A percentile compares a stretch with the other conserved stretches of the same genome.
These are phyloP conservation scores for Colletes gigas DNA, from an alignment of 1,140 invertebrate genomes.

Conservation along the genomic window DNA sequence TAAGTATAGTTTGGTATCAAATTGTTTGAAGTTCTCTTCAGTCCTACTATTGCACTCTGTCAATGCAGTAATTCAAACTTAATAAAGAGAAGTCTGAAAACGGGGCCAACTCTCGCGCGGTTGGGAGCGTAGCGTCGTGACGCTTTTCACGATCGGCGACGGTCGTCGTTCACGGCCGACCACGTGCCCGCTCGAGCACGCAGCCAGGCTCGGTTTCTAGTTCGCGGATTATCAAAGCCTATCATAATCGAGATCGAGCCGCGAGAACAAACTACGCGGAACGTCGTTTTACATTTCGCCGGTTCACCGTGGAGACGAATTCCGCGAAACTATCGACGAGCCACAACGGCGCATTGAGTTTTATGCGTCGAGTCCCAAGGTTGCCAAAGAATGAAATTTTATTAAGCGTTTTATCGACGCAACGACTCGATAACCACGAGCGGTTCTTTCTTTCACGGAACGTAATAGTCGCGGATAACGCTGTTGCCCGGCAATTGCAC, in stretches of 20 bases:
- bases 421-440: not conserved
- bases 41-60: too few species aligned
- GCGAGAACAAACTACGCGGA: conserved; percentile 13
- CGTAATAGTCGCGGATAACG: not conserved
- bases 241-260: conserved; percentile 33
- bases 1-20: too few species aligned
- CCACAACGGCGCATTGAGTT: not conserved
- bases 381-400: not conserved
- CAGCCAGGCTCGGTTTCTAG: conserved; percentile 38
- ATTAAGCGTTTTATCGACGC: conserved; percentile 1
- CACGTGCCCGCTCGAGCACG: conserved; percentile 41
- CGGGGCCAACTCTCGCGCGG: conserved; percentile 39
- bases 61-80: not conserved
- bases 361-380: not conserved
- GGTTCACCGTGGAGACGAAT: conserved; percentile 5
- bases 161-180: conserved; percentile 42
- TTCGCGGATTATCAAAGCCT: conserved; percentile 30
- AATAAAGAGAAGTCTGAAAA: conserved; percentile 30
- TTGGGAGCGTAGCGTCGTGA: conserved; percentile 8
- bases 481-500: not conserved
- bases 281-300: conserved; percentile 29
- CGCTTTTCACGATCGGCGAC: conserved; percentile 48
- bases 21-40: too few species aligned
- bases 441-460: not conserved
- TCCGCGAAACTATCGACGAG: not conserved